A percentile compares a stretch with the other conserved stretches of the same genome.
Evolutionary conservation across 2,797 vertebrate species (phyloP).

Genomic region (Loriculus beryllinus): DNA sequence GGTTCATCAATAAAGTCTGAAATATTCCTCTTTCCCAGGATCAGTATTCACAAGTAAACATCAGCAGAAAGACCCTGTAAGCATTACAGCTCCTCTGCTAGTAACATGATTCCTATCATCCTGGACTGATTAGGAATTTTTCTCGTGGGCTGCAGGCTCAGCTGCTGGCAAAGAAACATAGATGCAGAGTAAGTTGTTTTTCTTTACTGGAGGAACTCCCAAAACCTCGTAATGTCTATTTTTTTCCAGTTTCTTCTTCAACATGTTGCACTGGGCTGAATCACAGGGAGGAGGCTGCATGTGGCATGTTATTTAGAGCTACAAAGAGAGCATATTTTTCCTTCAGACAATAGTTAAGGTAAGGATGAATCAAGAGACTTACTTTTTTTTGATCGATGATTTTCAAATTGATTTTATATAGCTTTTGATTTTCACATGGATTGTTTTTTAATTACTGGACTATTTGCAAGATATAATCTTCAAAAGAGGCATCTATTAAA

Average conservation of each 20-base stretch:
- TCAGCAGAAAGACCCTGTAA: background rate
- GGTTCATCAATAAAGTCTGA: background rate
- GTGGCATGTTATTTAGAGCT: background rate
- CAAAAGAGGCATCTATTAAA: background rate
- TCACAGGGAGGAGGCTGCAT: background rate
- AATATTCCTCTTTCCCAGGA: background rate
- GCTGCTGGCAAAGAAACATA: background rate
- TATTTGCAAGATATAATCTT: background rate
- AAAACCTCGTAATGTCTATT: accelerated
- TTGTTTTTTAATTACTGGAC: background rate
- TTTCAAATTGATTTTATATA: background rate
- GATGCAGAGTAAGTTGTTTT: background rate
- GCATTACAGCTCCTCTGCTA: background rate
- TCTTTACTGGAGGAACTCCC: background rate
- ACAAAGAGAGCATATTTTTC: background rate
- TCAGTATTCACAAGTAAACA: background rate
- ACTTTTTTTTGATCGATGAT: background rate
- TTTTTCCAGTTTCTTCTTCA: background rate
- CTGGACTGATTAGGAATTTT: too few relatives aligned
- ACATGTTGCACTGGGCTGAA: background rate
- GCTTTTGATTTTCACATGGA: background rate
- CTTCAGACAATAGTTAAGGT: background rate
- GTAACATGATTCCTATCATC: background rate
- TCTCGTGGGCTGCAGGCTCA: background rate
- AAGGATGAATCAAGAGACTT: background rate